Percentiles rank a stretch among this genome's conserved stretches.
Conservation (phyloP, 2,888 invertebrate species). For the Cordilura impudica region DNA sequence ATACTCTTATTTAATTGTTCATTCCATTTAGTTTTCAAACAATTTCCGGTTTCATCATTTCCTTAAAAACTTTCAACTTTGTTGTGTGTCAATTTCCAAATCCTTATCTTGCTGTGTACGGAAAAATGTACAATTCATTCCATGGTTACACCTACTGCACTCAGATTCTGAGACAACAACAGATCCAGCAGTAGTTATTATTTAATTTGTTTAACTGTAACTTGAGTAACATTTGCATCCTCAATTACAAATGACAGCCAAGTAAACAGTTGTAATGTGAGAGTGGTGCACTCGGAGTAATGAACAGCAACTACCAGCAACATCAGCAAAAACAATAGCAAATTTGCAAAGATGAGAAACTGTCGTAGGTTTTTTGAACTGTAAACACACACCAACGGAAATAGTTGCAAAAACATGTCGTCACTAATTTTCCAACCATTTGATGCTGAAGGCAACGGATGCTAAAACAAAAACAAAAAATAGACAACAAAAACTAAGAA, state of each 20-base stretch:
- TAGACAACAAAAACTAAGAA: background rate
- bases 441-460: constrained; percentile 39
- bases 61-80: constrained; percentile 14
- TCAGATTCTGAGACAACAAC: background rate
- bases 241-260: constrained; percentile 53
- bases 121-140: background rate
- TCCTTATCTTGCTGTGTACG: background rate
- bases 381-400: constrained; percentile 44
- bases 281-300: constrained; percentile 16
- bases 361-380: constrained; percentile 20
- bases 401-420: constrained; percentile 52
- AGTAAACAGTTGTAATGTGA: constrained; percentile 44
- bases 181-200: constrained; percentile 19
- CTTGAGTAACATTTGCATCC: constrained; percentile 58
- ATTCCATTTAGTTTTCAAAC: background rate
- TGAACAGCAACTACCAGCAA: constrained; percentile 17
- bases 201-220: constrained; percentile 58
- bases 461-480: constrained; percentile 12
- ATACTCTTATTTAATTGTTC: background rate
- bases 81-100: background rate
- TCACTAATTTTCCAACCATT: constrained; percentile 49
- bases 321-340: background rate
- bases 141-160: background rate
- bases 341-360: background rate
- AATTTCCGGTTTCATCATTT: constrained; percentile 10